Evolutionary conservation across 2,797 vertebrate species (phyloP).

Genomic region (Florisuga fusca): DNA sequence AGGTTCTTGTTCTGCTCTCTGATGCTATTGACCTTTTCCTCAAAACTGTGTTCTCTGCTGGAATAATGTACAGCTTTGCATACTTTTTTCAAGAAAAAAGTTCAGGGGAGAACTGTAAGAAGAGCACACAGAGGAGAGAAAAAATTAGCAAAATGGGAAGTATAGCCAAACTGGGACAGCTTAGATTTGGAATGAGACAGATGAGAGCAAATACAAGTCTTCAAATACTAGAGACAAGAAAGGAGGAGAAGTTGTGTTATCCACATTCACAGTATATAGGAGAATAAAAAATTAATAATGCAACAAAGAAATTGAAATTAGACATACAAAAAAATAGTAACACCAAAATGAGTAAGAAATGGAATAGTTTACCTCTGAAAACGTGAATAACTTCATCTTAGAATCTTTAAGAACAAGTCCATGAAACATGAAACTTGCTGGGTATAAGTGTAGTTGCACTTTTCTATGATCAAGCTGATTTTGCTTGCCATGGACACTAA

Average conservation of each 20-base stretch:
- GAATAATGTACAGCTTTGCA: background rate
- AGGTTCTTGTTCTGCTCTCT: background rate
- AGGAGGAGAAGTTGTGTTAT: background rate
- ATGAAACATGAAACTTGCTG: background rate
- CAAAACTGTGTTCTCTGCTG: background rate
- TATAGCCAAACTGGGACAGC: background rate
- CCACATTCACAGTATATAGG: background rate
- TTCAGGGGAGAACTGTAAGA: background rate
- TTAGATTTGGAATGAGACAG: background rate
- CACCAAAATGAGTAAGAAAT: background rate
- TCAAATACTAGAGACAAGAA: background rate
- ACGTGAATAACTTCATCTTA: background rate
- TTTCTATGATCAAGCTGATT: background rate
- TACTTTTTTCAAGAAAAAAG: background rate
- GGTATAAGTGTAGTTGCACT: background rate
- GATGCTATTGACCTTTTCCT: background rate
- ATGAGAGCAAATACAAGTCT: background rate
- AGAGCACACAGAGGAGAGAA: background rate
- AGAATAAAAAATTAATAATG: background rate
- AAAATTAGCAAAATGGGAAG: background rate
- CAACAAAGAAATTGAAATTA: background rate
- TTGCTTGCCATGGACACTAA: background rate
- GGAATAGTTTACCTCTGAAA: background rate
- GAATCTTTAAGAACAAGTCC: background rate
- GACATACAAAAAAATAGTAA: background rate